These are phyloP conservation scores for Nothobranchius kuhntae DNA, from an alignment of 2,113 vertebrate species.

Conservation along the genomic window DNA sequence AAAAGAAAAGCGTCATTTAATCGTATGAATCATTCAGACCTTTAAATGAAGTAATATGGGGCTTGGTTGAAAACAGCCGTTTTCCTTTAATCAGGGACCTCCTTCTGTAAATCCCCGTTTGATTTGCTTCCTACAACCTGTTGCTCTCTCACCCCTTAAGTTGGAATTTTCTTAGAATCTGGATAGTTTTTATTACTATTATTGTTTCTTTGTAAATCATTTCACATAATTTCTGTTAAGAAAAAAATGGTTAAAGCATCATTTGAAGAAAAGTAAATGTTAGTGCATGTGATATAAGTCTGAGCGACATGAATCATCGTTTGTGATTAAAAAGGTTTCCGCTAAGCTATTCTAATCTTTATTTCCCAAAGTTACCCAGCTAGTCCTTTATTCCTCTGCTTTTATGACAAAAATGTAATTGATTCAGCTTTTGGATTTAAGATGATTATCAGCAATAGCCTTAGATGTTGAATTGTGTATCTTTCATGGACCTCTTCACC, in stretches of 20 bases:
- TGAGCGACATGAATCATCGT: background rate
- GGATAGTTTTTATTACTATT: background rate
- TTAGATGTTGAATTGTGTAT: constrained; percentile 45
- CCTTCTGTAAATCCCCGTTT: constrained; percentile 13
- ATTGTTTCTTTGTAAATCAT: background rate
- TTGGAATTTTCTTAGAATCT: background rate
- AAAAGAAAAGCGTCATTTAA: background rate
- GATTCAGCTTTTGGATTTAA: background rate
- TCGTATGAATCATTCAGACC: background rate
- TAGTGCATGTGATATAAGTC: background rate
- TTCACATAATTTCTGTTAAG: background rate
- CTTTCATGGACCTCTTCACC: constrained; percentile 15
- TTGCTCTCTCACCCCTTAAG: constrained; percentile 5
- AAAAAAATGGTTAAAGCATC: background rate
- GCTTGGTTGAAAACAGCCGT: background rate
- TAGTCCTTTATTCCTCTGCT: too few species aligned
- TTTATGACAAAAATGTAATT: background rate
- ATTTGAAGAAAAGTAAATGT: background rate
- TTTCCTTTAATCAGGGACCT: constrained; percentile 43
- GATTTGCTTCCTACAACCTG: background rate
- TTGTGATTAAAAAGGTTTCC: background rate
- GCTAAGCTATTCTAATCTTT: constrained; percentile 20
- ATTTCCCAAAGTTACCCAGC: background rate
- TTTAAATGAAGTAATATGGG: background rate
- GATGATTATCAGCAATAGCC: constrained; percentile 35